phyloP scores from a whole-genome alignment of 2,797 vertebrate species.

The Masticophis lateralis region DNA sequence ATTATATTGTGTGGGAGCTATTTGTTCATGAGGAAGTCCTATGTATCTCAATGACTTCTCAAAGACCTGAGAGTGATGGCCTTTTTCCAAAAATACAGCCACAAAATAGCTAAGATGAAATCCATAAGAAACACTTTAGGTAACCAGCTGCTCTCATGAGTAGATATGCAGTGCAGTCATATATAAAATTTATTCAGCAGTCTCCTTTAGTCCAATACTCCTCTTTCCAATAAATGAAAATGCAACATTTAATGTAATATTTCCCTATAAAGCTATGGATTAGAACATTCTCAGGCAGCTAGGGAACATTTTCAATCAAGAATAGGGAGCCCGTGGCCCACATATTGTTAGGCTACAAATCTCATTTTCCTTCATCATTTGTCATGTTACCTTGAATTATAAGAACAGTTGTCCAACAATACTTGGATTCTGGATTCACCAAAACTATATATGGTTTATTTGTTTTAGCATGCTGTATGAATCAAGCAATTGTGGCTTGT shows the following conservation, averaged over 20 bases:
- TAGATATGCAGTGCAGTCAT: not conserved
- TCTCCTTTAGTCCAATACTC: not conserved
- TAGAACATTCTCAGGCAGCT: not conserved
- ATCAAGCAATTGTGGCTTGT: not conserved
- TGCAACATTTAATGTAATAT: not conserved
- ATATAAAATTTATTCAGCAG: not conserved
- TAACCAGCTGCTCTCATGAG: not conserved
- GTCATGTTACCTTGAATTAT: not conserved
- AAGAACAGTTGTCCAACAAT: not conserved
- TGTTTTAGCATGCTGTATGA: not conserved
- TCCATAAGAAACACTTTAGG: not conserved
- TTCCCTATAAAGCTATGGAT: not conserved
- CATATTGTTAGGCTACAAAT: not conserved
- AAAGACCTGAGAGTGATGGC: not conserved
- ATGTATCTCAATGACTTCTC: not conserved
- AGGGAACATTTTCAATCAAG: not conserved
- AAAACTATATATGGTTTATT: not conserved
- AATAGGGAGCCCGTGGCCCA: not conserved
- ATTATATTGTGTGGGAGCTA: not conserved
- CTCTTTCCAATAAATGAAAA: not conserved
- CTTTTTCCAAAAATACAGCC: not conserved
- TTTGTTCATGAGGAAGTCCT: not conserved
- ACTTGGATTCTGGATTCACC: not conserved
- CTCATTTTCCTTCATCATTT: not conserved
- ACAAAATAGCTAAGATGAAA: not conserved